Conservation (phyloP, 2,888 invertebrate species). For the Microchrysa polita region DNA sequence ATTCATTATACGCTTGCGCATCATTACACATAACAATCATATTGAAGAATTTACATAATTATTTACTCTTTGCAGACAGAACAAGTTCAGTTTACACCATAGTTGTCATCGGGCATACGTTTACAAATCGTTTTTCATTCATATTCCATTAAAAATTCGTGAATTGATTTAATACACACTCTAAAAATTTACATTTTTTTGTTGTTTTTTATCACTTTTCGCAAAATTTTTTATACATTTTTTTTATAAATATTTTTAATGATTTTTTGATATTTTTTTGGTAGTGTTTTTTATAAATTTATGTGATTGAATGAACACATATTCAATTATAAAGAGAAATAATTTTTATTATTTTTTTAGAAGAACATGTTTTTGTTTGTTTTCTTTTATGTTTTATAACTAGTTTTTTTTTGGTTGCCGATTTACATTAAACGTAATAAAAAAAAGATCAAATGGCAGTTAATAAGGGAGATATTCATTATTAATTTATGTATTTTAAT, state of each 20-base stretch:
- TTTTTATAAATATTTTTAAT: conserved; percentile 17
- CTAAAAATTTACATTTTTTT: conserved; percentile 16
- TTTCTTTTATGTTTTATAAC: conserved; percentile 12
- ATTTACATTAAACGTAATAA: conserved; percentile 9
- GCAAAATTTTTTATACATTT: conserved; percentile 3
- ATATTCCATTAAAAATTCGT: conserved; percentile 19
- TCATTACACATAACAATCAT: conserved; percentile 35
- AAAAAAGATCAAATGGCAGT: conserved; percentile 38
- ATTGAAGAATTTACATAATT: conserved; percentile 27
- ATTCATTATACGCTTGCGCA: neutral
- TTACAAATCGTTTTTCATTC: conserved; percentile 1
- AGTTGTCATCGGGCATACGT: neutral
- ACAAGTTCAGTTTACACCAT: conserved; percentile 2
- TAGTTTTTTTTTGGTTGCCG: conserved; percentile 27
- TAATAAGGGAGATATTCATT: conserved; percentile 23
- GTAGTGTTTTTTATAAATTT: neutral
- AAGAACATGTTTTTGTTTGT: conserved; percentile 7
- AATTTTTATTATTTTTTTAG: conserved; percentile 3
- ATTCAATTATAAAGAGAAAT: conserved; percentile 15
- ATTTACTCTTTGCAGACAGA: conserved; percentile 34
- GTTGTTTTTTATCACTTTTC: conserved; percentile 15
- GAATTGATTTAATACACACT: conserved; percentile 15
- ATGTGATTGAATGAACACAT: conserved; percentile 27
- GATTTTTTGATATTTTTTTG: neutral
- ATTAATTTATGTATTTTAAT: too few relatives aligned